Base-by-base conservation (phyloP, 1,140 invertebrate species). In the Tetramorium alpestre region DNA sequence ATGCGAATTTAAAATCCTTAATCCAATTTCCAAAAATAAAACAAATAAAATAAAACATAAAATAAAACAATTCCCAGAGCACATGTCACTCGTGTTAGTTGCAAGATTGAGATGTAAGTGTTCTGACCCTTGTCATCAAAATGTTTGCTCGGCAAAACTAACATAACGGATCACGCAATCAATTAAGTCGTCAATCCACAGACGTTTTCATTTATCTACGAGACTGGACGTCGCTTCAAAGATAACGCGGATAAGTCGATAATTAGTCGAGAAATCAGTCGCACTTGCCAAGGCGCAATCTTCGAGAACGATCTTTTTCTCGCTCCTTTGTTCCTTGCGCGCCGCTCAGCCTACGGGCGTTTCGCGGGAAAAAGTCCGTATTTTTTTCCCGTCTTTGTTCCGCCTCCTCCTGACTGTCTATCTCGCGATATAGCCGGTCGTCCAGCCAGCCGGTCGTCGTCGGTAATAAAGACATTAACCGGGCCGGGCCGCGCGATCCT, bases 391-490 rank as follows among this genome's bases (percentile, higher is more conserved):
- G 60, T 18, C 33, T 73, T 70, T 65, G 47, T 65, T 60, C 28
- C 72, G 75, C 77, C 58, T 60, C 49, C 62, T 87, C 64, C 44
- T 44, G 51, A 56, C n/a, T 41, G 54, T 25, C 56, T 56, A 56
- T 44, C 60, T 41, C 60, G 80, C 78, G 78, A 86, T 81, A 86
- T 54, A 65, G 77, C 56, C 75, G 47, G 84, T 78, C 76, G 85
- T 77, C 77, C 67, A 56, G 51, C 41, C 56, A 58, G 72, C 64
- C 49, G 49, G 41, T 84, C 90, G 72, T 89, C 84, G 84, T n/a
- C 81, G 60, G 75, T 92, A 91, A 92, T 92, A 91, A 92, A 92
- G 92, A 92, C 91, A 91, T 92, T 92, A 92, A 72, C 82, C 69
- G 72, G 22, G 80, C 65, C 62, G 77, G 56, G 78, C 87, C 72